Evolutionary conservation across 2,888 invertebrate genomes (phyloP).

Genomic region (Hololepta plana): DNA sequence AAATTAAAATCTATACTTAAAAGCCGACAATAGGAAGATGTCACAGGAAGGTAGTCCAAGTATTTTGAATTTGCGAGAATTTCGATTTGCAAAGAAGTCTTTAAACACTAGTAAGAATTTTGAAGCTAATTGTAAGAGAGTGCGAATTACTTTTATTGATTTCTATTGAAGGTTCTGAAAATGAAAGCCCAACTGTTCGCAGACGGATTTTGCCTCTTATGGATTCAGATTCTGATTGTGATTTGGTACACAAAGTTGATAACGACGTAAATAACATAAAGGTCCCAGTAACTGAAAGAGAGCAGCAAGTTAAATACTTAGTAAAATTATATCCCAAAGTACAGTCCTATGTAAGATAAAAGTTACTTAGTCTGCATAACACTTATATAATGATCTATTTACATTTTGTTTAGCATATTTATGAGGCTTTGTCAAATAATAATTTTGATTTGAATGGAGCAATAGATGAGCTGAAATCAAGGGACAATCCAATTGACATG

Average conservation of each 20-base stretch:
- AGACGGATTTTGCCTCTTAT: constrained; percentile 17
- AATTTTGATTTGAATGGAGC: constrained; percentile 25
- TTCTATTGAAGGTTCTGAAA: constrained; percentile 3
- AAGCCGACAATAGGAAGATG: no score
- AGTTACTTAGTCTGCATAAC: no score
- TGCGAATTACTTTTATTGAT: background rate
- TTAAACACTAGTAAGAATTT: constrained; percentile 15
- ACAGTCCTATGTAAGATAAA: constrained; percentile 38
- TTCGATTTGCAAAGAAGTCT: constrained; percentile 46
- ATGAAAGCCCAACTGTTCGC: constrained; percentile 6
- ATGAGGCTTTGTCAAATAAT: constrained; percentile 18
- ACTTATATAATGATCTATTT: no score
- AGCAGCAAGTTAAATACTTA: constrained; percentile 41
- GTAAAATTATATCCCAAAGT: constrained; percentile 42
- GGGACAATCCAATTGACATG: constrained; percentile 34
- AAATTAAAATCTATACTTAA: no score
- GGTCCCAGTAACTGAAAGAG: constrained; percentile 27
- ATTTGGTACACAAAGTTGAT: constrained; percentile 8
- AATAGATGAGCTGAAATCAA: constrained; percentile 29
- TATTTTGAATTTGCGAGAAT: constrained; percentile 44
- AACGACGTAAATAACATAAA: constrained; percentile 13
- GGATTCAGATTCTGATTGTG: constrained; percentile 36
- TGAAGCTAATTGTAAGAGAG: background rate
- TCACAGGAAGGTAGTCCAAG: constrained; percentile 34
- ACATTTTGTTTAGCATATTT: constrained; percentile 9